Base-by-base conservation (phyloP, 1,140 invertebrate species). In the Battus philenor region DNA sequence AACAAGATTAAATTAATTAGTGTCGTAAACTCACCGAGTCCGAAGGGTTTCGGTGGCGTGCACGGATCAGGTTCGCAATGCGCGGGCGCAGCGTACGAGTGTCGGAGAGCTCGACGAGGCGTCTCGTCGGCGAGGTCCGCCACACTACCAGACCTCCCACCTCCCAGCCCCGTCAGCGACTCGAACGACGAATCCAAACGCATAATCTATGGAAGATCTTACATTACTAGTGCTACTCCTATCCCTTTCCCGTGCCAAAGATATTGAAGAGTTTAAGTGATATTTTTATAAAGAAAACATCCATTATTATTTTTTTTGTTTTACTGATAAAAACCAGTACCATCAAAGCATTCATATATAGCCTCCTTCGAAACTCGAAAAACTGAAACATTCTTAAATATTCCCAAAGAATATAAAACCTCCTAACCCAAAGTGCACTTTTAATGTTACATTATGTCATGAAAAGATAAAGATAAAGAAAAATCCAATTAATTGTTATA, bases 11-110 rank as follows among this genome's bases (percentile, higher is more conserved):
- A n/a, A n/a, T n/a, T n/a, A n/a, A n/a, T n/a, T n/a, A n/a, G n/a
- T n/a, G n/a, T n/a, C n/a, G n/a, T n/a, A n/a, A n/a, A 86, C 92
- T 88, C 89, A 94, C 93, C 93, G 47, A 94, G 90, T 77, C 92
- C 93, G 73, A 94, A 94, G 15, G 92, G 90, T 85, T 94, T 95
- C 6, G 90, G 79, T 7, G 90, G 89, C 33, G 89, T 85, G 34
- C 85, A 52, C 4, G 88, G 61, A 46, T 90, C 89, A 2, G 87
- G 77, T 47, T 88, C 86, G 49, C 52, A 54, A 38, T 76, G 71
- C 30, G 71, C 48, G 4, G 77, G 75, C 66, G 89, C 88, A 31
- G 89, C 65, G 64, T 82, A 84, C 60, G 86, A 82, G 65, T 88
- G 73, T 7, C 78, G 54, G 62, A 72, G 71, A 6, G 22, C 67